Percentiles rank a stretch among this genome's conserved stretches.
phyloP scores from a whole-genome alignment of 2,888 invertebrate species.

The Drosophila sordidapex region DNA sequence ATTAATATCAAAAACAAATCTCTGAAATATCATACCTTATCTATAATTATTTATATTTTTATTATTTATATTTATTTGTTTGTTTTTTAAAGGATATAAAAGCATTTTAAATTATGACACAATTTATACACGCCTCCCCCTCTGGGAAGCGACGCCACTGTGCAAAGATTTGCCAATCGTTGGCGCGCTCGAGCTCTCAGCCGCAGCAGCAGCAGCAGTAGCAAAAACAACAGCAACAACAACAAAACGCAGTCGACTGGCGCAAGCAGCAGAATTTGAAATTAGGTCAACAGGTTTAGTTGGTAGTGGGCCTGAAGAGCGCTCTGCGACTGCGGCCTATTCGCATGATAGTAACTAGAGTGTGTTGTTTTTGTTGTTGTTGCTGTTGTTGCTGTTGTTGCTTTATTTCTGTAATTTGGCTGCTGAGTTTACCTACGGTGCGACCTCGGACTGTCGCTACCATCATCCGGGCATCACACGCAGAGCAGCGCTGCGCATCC shows the following conservation, averaged over 20 bases:
- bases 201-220: slow-evolving; percentile 45
- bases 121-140: slow-evolving; percentile 8
- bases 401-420: slow-evolving; percentile 37
- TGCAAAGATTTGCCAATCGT: slow-evolving; percentile 76
- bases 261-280: slow-evolving; percentile 81
- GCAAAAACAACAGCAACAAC: slow-evolving; percentile 55
- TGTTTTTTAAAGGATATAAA: not conserved
- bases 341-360: slow-evolving; percentile 61
- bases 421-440: slow-evolving; percentile 64
- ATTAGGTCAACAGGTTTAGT: slow-evolving; percentile 85
- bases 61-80: not conserved
- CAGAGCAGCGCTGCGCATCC: slow-evolving; percentile 28
- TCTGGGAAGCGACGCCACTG: slow-evolving; percentile 48
- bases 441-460: slow-evolving; percentile 75
- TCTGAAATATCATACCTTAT: not conserved
- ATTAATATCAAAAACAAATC: not conserved
- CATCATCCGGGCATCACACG: slow-evolving; percentile 61
- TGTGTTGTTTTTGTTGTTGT: slow-evolving; percentile 38
- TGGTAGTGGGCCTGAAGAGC: slow-evolving; percentile 73
- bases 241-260: slow-evolving; percentile 57
- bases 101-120: not conserved
- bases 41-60: not conserved
- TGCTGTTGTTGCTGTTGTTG: slow-evolving; percentile 24
- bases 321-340: slow-evolving; percentile 64
- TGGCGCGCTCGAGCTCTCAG: slow-evolving; percentile 68